phyloP scores from a whole-genome alignment of 1,140 invertebrate genomes.

The Tetramorium parvispinum region DNA sequence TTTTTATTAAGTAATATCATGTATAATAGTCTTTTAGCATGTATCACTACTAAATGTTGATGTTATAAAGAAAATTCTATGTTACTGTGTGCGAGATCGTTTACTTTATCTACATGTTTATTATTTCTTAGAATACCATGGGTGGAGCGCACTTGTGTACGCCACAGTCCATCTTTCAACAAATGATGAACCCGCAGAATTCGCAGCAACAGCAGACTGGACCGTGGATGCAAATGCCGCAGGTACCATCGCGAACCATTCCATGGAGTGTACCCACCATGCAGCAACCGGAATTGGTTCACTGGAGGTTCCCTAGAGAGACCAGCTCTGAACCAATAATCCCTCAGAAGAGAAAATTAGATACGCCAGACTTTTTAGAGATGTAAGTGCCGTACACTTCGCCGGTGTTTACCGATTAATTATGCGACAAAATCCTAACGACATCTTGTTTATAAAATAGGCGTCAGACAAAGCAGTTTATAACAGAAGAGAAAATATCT shows the following conservation, averaged over 20 bases:
- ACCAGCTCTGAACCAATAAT: constrained; percentile 57
- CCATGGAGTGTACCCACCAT: constrained; percentile 79
- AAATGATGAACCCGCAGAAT: constrained; percentile 82
- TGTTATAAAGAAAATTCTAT: neutral
- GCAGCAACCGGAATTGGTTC: constrained; percentile 78
- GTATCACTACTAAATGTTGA: neutral
- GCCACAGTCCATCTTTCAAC: constrained; percentile 83
- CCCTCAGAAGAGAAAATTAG: constrained; percentile 82
- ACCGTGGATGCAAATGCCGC: constrained; percentile 80
- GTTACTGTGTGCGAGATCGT: constrained; percentile 43
- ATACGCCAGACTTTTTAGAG: constrained; percentile 75
- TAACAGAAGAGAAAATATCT: constrained; percentile 93
- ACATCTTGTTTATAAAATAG: constrained; percentile 47
- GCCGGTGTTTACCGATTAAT: neutral
- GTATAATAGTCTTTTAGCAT: neutral
- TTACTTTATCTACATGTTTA: constrained; percentile 44
- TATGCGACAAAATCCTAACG: neutral
- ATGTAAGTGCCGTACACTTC: constrained; percentile 63
- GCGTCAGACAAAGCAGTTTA: constrained; percentile 90
- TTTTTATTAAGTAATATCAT: neutral
- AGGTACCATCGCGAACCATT: constrained; percentile 81
- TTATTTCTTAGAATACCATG: constrained; percentile 79
- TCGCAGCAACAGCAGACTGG: constrained; percentile 70
- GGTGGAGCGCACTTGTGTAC: constrained; percentile 81
- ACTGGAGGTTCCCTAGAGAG: constrained; percentile 78